These are phyloP conservation scores for Leuciscus waleckii DNA, from an alignment of 2,797 vertebrate genomes.

Conservation along the genomic window DNA sequence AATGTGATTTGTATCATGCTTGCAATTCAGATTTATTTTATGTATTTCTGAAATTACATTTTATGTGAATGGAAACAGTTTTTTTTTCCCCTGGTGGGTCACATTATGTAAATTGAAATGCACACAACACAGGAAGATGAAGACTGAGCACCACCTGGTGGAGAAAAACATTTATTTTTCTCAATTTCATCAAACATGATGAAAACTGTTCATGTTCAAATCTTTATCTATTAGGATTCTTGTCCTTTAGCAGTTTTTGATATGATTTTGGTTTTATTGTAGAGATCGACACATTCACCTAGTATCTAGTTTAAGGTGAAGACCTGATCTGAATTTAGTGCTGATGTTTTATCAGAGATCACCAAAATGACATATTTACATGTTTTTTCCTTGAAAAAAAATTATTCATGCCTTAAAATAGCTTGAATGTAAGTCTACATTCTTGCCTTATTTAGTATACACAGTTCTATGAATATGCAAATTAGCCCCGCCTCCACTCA, in stretches of 20 bases:
- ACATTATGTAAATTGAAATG: neutral
- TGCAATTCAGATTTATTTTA: conserved; percentile 1
- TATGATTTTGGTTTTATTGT: neutral
- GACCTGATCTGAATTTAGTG: neutral
- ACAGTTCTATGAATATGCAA: too few relatives aligned
- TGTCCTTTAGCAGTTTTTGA: neutral
- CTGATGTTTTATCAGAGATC: neutral
- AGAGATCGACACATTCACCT: neutral
- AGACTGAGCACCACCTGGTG: conserved; percentile 54
- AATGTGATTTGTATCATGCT: neutral
- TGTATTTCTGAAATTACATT: conserved; percentile 4
- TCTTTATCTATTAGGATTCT: neutral
- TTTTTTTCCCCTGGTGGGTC: neutral
- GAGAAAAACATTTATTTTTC: neutral
- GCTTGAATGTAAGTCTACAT: too few relatives aligned
- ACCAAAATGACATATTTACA: too few relatives aligned
- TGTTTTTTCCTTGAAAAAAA: too few relatives aligned
- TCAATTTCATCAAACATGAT: neutral
- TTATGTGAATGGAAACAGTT: neutral
- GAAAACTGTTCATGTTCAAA: neutral
- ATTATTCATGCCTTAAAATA: too few relatives aligned
- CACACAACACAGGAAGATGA: neutral
- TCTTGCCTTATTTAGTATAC: too few relatives aligned
- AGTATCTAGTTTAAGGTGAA: neutral
- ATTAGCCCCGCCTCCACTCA: too few relatives aligned